Conservation (phyloP, 1,140 invertebrate species). For the Lutraria rhynchaena region DNA sequence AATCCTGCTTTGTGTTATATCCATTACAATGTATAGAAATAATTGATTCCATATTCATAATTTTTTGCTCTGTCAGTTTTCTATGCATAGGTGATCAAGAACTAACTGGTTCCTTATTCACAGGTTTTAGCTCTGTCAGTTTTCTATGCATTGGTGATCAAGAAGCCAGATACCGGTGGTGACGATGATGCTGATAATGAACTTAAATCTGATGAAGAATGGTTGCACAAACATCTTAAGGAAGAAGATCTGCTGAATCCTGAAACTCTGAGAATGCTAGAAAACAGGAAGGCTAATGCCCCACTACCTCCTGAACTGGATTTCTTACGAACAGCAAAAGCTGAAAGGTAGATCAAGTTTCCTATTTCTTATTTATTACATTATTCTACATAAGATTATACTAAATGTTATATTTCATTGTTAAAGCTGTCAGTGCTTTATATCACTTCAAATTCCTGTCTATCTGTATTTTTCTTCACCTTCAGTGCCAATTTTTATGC, state of each 20-base stretch:
- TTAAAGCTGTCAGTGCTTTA: no score
- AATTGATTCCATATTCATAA: no score
- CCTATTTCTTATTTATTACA: background rate
- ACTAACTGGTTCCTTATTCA: no score
- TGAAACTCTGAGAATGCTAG: slow-evolving; percentile 48
- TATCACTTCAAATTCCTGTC: no score
- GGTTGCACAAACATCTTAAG: slow-evolving; percentile 62
- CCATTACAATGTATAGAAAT: no score
- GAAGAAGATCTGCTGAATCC: slow-evolving; percentile 61
- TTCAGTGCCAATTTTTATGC: no score
- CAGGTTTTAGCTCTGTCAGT: slow-evolving; percentile 59
- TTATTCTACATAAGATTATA: no score
- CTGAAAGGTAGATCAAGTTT: slow-evolving; percentile 68
- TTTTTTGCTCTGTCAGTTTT: no score
- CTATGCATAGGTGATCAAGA: no score
- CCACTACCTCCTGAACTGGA: slow-evolving; percentile 68
- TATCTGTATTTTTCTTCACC: no score
- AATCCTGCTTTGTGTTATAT: no score
- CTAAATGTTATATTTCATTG: no score
- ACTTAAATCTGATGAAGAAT: slow-evolving; percentile 64
- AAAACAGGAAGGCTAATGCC: slow-evolving; percentile 56
- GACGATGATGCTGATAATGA: slow-evolving; percentile 40
- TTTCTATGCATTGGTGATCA: slow-evolving; percentile 70
- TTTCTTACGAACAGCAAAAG: slow-evolving; percentile 62
- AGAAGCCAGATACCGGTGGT: slow-evolving; percentile 64